Base-by-base conservation (phyloP, 2,113 vertebrate genomes). In the Carettochelys insculpta region DNA sequence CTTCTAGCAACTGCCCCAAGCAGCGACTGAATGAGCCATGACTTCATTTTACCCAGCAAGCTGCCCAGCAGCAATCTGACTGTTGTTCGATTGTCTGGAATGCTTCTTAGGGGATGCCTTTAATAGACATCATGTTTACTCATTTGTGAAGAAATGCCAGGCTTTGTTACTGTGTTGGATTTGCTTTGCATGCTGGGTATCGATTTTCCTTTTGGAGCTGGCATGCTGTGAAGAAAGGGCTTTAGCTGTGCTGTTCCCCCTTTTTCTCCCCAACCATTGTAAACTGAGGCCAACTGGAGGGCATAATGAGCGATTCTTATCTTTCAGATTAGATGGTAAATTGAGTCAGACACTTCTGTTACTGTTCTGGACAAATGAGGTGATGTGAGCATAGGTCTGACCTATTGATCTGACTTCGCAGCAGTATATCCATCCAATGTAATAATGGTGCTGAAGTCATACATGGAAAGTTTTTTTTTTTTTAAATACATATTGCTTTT, bases 11-110 rank as follows among this genome's bases (percentile, higher is more conserved):
- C 16, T 20, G 11, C 6, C 16, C 0, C 34, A 51, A 76, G 48
- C 54, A 71, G 38, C 1, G 2, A 3, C 38, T 10, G 80, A 87
- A 79, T 0, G 0, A 58, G 56, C 17, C 0, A 0, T 0, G 25
- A 34, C 34, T n/a, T 43, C 41, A 25, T 58, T 41, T 22, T 75
- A 61, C 29, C 52, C 53, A 2, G 0, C 0, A 0, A 82, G 92
- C 51, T 82, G 48, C 88, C 54, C 61, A 25, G 90, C 89, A 86
- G 90, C 78, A 5, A 11, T 11, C 8, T 38, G 81, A 86, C 52
- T 71, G 43, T 80, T 77, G 51, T 58, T 34, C 0, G 0, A n/a
- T 22, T 90, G 50, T 79, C 80, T n/a, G n/a, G 75, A 45, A n/a
- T 58, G 17, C 68, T 76, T 81, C 90, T 87, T 65, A 52, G 22